phyloP scores from a whole-genome alignment of 2,797 vertebrate genomes.

The Anguilla megastoma region DNA sequence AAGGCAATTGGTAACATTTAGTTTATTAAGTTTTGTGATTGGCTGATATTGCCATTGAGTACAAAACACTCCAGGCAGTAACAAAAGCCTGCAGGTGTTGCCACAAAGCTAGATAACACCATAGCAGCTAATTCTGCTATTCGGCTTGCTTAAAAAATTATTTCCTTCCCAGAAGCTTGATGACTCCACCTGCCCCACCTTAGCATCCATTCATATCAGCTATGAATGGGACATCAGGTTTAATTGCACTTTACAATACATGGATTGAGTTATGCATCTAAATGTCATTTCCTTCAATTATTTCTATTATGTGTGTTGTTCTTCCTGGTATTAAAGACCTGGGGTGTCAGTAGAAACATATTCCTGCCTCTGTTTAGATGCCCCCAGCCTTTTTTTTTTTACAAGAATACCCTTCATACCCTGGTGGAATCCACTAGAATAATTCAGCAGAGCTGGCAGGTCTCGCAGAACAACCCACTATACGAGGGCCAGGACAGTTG shows the following conservation, averaged over 20 bases:
- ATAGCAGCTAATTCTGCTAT: not conserved
- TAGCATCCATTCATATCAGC: not conserved
- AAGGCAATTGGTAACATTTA: too few relatives aligned
- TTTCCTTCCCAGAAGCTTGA: not conserved
- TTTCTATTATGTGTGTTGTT: not conserved
- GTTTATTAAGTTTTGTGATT: too few relatives aligned
- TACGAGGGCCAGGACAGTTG: not conserved
- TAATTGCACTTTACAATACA: not conserved
- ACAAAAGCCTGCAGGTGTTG: not conserved
- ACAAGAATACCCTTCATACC: not conserved
- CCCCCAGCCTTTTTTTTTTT: not conserved
- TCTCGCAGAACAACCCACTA: not conserved
- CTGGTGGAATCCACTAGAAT: not conserved
- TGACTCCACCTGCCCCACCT: not conserved
- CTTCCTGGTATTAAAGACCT: not conserved
- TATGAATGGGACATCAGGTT: not conserved
- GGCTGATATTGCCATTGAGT: not conserved
- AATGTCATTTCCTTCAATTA: not conserved
- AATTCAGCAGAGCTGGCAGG: slow-evolving; percentile 4
- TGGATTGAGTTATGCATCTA: not conserved
- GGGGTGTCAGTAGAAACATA: not conserved
- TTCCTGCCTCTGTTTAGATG: not conserved
- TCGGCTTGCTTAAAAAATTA: not conserved
- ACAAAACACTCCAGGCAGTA: not conserved
- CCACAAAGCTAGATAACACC: not conserved